Evolutionary conservation across 2,113 vertebrate genomes (phyloP).

Genomic region (Eleginops maclovinus): DNA sequence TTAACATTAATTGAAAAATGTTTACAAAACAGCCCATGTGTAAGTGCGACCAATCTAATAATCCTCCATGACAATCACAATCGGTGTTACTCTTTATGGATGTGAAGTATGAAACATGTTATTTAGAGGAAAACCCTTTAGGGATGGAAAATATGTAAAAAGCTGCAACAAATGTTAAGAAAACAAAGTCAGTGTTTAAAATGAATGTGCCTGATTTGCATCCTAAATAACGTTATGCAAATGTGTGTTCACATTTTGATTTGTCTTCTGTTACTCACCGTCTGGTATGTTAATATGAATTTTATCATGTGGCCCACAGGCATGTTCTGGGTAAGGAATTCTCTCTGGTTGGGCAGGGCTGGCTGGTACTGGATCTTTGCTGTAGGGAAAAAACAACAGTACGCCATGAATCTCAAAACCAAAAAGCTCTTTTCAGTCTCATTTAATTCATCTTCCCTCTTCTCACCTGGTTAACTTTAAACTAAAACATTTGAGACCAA

Average conservation of each 20-base stretch:
- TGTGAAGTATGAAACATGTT: not conserved
- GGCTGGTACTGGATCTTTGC: conserved; percentile 76
- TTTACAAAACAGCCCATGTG: not conserved
- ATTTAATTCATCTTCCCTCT: not conserved
- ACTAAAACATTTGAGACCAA: not conserved
- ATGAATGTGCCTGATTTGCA: not conserved
- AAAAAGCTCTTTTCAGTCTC: not conserved
- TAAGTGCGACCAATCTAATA: not conserved
- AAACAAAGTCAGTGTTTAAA: not conserved
- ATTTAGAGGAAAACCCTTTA: not conserved
- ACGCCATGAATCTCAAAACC: conserved; percentile 20
- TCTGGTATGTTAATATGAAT: conserved; percentile 80
- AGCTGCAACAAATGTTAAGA: not conserved
- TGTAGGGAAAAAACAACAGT: conserved; percentile 47
- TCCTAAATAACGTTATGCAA: not conserved
- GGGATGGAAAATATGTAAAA: not conserved
- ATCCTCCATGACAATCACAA: not conserved
- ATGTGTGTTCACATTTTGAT: not conserved
- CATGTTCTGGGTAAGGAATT: conserved; percentile 76
- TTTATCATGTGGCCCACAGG: conserved; percentile 79
- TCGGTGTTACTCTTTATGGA: not conserved
- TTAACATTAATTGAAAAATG: too few species aligned
- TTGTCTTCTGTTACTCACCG: conserved; percentile 61
- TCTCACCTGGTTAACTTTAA: conserved; percentile 13
- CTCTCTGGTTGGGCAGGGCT: conserved; percentile 69